Conservation (phyloP, 2,797 vertebrate species). For the Anniella stebbinsi region DNA sequence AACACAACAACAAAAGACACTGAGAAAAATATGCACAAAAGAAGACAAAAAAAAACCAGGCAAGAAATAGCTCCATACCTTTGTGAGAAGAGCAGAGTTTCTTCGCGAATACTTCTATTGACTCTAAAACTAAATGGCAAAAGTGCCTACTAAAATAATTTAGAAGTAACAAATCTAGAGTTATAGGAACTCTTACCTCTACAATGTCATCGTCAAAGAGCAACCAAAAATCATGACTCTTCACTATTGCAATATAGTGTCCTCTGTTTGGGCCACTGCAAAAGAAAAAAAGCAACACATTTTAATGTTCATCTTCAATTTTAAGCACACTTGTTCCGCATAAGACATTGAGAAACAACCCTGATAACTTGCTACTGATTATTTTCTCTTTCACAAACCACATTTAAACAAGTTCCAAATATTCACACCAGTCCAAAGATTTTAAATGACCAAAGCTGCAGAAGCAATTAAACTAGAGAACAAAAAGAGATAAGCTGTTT, state of each 20-base stretch:
- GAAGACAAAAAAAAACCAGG: background rate
- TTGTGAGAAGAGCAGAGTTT: background rate
- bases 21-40: background rate
- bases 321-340: background rate
- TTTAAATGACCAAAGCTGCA: slow-evolving; percentile 11
- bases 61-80: background rate
- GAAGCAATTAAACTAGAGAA: background rate
- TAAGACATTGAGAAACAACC: background rate
- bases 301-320: background rate
- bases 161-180: background rate
- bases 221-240: slow-evolving; percentile 88
- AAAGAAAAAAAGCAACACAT: slow-evolving; percentile 48
- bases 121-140: slow-evolving; percentile 2
- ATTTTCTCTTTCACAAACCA: background rate
- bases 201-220: slow-evolving; percentile 88
- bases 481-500: background rate
- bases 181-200: slow-evolving; percentile 79
- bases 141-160: background rate
- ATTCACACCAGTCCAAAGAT: background rate
- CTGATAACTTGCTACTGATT: background rate
- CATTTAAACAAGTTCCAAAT: background rate
- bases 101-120: background rate
- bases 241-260: slow-evolving; percentile 89
- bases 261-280: slow-evolving; percentile 86
- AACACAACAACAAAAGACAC: too few relatives aligned